Conservation (phyloP, 1,140 invertebrate genomes). For the Drosophila kurseongensis region DNA sequence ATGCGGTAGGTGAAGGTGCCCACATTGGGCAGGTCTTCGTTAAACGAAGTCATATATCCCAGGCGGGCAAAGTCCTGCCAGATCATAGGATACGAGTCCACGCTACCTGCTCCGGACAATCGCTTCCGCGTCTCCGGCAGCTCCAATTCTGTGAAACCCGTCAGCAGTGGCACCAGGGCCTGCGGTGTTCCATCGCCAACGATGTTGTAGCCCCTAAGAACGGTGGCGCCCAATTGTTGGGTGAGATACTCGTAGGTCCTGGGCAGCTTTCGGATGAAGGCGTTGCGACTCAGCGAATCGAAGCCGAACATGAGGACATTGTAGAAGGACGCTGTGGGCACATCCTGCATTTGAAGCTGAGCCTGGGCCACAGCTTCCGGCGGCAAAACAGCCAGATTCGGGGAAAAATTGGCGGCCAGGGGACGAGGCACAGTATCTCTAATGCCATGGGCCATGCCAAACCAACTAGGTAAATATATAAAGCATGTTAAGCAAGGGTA, state of each 20-base stretch:
- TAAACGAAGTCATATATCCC: slow-evolving; percentile 91
- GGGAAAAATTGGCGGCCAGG: slow-evolving; percentile 42
- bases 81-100: slow-evolving; percentile 93
- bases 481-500: not conserved
- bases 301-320: slow-evolving; percentile 96
- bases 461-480: slow-evolving; percentile 50
- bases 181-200: slow-evolving; percentile 98
- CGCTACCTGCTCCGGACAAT: slow-evolving; percentile 87
- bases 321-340: slow-evolving; percentile 54
- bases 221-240: slow-evolving; percentile 88
- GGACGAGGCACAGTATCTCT: slow-evolving; percentile 67
- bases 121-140: slow-evolving; percentile 93
- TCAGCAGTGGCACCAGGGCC: slow-evolving; percentile 95
- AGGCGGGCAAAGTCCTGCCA: slow-evolving; percentile 91
- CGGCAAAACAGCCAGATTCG: slow-evolving; percentile 59
- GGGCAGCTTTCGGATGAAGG: slow-evolving; percentile 94
- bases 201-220: slow-evolving; percentile 95
- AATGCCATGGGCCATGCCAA: slow-evolving; percentile 78
- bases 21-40: slow-evolving; percentile 93
- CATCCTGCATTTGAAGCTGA: slow-evolving; percentile 60
- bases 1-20: slow-evolving; percentile 97
- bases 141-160: slow-evolving; percentile 94
- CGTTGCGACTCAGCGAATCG: slow-evolving; percentile 95
- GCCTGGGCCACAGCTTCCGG: slow-evolving; percentile 61
- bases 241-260: slow-evolving; percentile 92